phyloP scores from a whole-genome alignment of 2,888 invertebrate genomes.

The Cremastinae sp. region DNA sequence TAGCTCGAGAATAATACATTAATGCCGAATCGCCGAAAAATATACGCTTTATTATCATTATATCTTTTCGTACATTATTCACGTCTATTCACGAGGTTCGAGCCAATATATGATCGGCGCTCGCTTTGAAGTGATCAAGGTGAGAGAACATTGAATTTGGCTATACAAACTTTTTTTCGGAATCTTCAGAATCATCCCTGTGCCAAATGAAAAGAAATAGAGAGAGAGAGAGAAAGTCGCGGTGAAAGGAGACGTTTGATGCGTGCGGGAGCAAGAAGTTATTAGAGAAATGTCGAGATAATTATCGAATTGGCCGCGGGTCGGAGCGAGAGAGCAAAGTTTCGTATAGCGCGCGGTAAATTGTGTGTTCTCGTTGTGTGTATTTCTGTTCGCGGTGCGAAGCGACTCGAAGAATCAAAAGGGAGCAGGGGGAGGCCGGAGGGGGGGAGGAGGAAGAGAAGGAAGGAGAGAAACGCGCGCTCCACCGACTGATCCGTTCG shows the following conservation, averaged over 20 bases:
- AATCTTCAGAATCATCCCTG: background rate
- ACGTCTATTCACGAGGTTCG: too few species aligned
- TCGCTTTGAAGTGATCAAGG: too few species aligned
- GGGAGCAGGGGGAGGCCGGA: slow-evolving; percentile 18
- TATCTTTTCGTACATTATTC: too few species aligned
- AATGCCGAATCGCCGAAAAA: too few species aligned
- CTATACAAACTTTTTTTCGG: too few species aligned
- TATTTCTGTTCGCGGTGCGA: slow-evolving; percentile 13
- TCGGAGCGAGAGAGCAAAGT: slow-evolving; percentile 63
- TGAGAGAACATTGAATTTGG: too few species aligned
- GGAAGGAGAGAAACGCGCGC: slow-evolving; percentile 47
- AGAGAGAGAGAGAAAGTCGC: background rate
- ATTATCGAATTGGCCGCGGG: slow-evolving; percentile 77
- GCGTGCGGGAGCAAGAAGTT: slow-evolving; percentile 69
- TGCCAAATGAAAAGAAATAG: background rate
- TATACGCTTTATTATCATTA: too few species aligned
- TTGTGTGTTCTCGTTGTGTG: slow-evolving; percentile 44
- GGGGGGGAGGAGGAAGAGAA: too few species aligned
- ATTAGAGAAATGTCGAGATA: slow-evolving; percentile 77
- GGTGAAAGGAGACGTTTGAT: slow-evolving; percentile 52
- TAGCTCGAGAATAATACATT: too few species aligned
- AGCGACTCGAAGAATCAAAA: slow-evolving; percentile 12
- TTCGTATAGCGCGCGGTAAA: slow-evolving; percentile 58
- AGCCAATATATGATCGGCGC: too few species aligned
- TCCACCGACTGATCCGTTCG: slow-evolving; percentile 50